Base-by-base conservation (phyloP, 2,797 vertebrate genomes). In the Argyrosomus regius region DNA sequence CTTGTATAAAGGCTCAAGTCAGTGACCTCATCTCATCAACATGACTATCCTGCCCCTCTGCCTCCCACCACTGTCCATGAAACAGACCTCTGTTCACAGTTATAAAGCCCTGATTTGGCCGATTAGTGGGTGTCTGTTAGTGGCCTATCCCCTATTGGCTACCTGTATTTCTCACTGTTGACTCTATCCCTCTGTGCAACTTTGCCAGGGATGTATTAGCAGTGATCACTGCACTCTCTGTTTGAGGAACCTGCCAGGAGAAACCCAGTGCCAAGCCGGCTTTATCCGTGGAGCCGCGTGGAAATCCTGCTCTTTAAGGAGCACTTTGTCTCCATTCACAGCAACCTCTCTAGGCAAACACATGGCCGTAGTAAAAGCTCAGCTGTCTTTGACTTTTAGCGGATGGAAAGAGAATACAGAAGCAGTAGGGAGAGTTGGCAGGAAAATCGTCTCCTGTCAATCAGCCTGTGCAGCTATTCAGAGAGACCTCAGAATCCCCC, bases 381-480 rank as follows among this genome's bases (percentile, higher is more conserved):
- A 81, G 81, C 81, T 86, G 85, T 83, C 77, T 87, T 78, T 87
- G 80, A 91, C 90, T 91, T 89, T 89, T 75, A 80, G 84, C n/a
- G 60, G 77, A 88, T 83, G 82, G 86, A 87, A 87, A 82, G 88
- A 90, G 88, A 91, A 93, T 87, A 90, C 85, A 88, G 83, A 86
- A 87, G 78, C 89, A 79, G 84, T 50, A 35, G 86, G 85, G 87
- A 85, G 85, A 83, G 77, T 88, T 94, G 93, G 90, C 91, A 93
- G 80, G 52, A 73, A 79, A 82, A 76, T 83, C 68, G 73, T 84
- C 61, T 60, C 62, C 88, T 93, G 94, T 93, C 94, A 92, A 74
- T 94, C 92, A 89, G 83, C 78, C 79, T 77, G 75, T 69, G 80
- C 58, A 66, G 89, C 91, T 91, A 92, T 93, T 93, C 93, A 94